A percentile compares a stretch with the other conserved stretches of the same genome.
Conservation (phyloP, 2,797 vertebrate genomes). For the Atherinosoma microstoma region DNA sequence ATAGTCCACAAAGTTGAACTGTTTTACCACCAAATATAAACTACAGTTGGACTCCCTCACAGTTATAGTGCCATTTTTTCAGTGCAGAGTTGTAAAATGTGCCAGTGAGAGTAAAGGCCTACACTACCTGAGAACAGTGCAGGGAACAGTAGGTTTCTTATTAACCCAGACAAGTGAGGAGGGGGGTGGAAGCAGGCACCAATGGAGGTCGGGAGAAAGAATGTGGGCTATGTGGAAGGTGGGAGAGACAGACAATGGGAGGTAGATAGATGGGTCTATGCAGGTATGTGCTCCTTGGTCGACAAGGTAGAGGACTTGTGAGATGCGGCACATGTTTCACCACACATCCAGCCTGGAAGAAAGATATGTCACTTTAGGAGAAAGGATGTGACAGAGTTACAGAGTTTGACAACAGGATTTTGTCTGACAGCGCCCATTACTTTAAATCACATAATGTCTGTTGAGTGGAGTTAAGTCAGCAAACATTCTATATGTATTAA, state of each 20-base stretch:
- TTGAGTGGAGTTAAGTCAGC: neutral
- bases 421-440: constrained; percentile 1
- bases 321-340: constrained; percentile 22
- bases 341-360: neutral
- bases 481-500: constrained; percentile 9
- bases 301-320: constrained; percentile 37
- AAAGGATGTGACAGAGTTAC: constrained; percentile 4
- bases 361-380: constrained; percentile 10
- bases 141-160: constrained; percentile 75
- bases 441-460: neutral
- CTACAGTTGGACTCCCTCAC: constrained; percentile 7
- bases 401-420: constrained; percentile 8
- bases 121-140: constrained; percentile 61
- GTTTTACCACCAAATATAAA: neutral
- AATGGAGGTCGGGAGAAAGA: constrained; percentile 80
- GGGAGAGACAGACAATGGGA: constrained; percentile 43
- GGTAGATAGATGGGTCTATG: constrained; percentile 40
- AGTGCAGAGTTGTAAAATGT: constrained; percentile 63
- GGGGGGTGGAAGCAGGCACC: constrained; percentile 57
- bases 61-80: constrained; percentile 6
- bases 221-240: constrained; percentile 76
- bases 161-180: constrained; percentile 59
- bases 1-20: neutral
- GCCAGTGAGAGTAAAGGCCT: constrained; percentile 36
- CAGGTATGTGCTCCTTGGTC: constrained; percentile 67